Base-by-base conservation (phyloP, 2,888 invertebrate genomes). In the Mellilla xanthometata region DNA sequence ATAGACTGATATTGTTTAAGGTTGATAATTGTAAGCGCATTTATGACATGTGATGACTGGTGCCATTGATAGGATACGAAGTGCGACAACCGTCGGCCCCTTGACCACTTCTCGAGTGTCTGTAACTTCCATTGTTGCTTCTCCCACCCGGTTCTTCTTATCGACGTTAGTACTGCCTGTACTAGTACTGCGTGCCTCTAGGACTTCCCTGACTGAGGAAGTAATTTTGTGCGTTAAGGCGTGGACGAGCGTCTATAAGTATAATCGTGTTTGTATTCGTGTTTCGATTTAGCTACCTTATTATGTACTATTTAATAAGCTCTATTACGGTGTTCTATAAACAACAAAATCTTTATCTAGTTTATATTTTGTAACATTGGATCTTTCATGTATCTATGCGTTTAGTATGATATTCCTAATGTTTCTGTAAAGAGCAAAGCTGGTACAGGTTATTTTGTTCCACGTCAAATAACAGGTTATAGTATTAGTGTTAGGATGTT, bases 21-120 rank as follows among this genome's bases (percentile, higher is more conserved):
- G 61, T 60, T 69, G 64, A 72, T 67, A 69, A 70, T 65, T 66
- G 65, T 81, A 86, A 84, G 86, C 78, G 84, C 87, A 82, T 86
- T 86, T 84, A 78, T 86, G 76, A 86, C 80, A 84, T 87, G 88
- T 88, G 88, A 89, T 89, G 88, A 85, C 81, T 81, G 88, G 88
- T 89, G 88, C 88, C 88, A 89, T 86, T 87, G 87, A 83, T 88
- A 88, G 87, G 69, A 77, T 85, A 88, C 77, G 85, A 76, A 76
- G 76, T 77, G 81, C 76, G 71, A 79, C 49, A 70, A 71, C 63
- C 69, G 77, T 70, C 65, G 77, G 71, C 69, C 78, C 71, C 76
- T 76, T 67, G 68, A 65, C 67, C 61, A 69, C 76, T 77, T 78
- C 71, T 72, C 62, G 77, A 71, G 72, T 72, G 76, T 76, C 75